These are phyloP conservation scores for Phodopus roborovskii DNA, from an alignment of 2,113 vertebrate genomes.

Conservation along the genomic window DNA sequence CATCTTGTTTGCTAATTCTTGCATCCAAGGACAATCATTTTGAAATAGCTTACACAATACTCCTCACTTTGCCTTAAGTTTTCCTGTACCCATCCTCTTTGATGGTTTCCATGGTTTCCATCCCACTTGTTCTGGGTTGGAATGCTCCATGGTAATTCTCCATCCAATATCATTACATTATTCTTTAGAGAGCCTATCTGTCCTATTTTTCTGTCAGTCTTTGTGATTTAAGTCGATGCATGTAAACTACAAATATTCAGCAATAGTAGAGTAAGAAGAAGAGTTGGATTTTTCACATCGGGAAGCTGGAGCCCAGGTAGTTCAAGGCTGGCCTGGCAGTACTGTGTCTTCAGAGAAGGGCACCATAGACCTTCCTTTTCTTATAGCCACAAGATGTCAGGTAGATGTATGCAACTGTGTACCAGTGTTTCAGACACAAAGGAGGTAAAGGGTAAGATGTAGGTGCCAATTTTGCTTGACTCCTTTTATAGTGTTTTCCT, in stretches of 20 bases:
- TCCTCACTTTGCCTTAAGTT: neutral
- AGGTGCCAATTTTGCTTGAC: neutral
- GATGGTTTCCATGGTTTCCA: neutral
- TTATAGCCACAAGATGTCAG: neutral
- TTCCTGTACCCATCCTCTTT: neutral
- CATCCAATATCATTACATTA: neutral
- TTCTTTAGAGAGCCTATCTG: neutral
- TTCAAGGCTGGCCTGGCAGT: neutral
- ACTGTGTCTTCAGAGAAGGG: neutral
- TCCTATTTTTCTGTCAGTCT: neutral
- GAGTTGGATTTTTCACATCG: neutral
- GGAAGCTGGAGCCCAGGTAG: neutral
- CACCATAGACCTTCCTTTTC: neutral
- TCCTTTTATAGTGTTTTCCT: slow-evolving; percentile 4
- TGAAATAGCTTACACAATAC: neutral
- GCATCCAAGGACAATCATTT: neutral
- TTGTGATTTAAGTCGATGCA: neutral
- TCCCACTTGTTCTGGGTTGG: too few relatives aligned
- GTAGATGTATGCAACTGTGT: neutral
- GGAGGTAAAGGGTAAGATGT: neutral
- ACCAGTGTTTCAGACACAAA: neutral
- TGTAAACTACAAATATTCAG: neutral
- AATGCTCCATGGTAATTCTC: neutral
- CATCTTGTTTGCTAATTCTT: neutral
- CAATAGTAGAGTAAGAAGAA: neutral